Conservation (phyloP, 2,113 vertebrate genomes). For the Pseudolaguvia tuberculata region DNA sequence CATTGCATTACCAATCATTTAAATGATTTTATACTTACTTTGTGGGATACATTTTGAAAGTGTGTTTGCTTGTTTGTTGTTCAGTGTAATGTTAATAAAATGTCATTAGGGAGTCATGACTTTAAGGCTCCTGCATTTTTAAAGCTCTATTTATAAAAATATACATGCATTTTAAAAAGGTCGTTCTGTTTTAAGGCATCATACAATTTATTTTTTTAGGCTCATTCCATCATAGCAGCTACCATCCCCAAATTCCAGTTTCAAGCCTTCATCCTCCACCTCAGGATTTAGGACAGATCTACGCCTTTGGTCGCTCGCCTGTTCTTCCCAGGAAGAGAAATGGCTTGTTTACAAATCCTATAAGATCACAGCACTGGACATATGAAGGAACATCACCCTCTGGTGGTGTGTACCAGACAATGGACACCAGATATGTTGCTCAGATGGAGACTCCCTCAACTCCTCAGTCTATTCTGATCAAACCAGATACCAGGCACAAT, state of each 20-base stretch:
- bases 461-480: conserved; percentile 88
- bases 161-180: background rate
- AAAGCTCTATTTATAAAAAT: too few species aligned
- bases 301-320: conserved; percentile 55
- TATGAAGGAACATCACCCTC: conserved; percentile 62
- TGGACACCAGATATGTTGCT: conserved; percentile 66
- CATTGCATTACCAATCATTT: too few species aligned
- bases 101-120: too few species aligned
- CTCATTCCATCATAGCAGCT: conserved; percentile 56
- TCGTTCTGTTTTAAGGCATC: too few species aligned
- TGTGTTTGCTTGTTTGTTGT: too few species aligned
- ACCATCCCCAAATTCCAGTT: conserved; percentile 60
- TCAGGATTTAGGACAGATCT: conserved; percentile 66
- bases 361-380: conserved; percentile 56
- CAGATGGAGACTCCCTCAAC: conserved; percentile 64
- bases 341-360: conserved; percentile 50
- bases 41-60: too few species aligned
- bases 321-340: conserved; percentile 67
- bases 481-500: conserved; percentile 79
- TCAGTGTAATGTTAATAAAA: too few species aligned
- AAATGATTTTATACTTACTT: too few species aligned
- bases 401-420: conserved; percentile 66
- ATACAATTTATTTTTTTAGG: too few species aligned
- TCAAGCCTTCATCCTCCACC: conserved; percentile 60
- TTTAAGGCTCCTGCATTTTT: too few species aligned